Evolutionary conservation across 2,113 vertebrate genomes (phyloP), one percentile per base, ranked within the genome.

Genomic region (Australoheros scitulus): DNA sequence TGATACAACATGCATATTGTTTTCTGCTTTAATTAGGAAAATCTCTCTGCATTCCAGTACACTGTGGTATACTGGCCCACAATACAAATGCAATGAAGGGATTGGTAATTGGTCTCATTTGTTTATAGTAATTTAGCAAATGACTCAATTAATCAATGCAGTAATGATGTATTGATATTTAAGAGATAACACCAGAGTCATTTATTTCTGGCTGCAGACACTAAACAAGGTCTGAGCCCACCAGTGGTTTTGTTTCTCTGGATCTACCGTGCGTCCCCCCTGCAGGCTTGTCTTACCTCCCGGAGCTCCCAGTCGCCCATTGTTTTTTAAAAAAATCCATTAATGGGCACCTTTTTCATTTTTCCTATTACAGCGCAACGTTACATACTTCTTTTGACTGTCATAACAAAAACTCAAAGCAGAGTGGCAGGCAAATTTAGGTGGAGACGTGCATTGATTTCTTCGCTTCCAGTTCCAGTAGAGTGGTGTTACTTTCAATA

Each of bases 371-470:
- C 65, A 4, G 3, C 60, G 41, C 34, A 63, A 56, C 43, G 43
- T 84, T 81, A 82, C 78, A 88, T 89, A 84, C 61, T 65, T 92
- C 86, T 80, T 77, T 74, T 60, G 34, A 75, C 87, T 74, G 92
- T 91, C 90, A 89, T 90, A 90, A 88, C 76, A 74, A 90, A 88
- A 91, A 80, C 47, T 79, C 59, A 52, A 43, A 80, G 80, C 47
- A 55, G 68, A 55, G 18, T 34, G 68, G 26, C 80, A 79, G 76
- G 88, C 79, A 80, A 76, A 87, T 80, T 76, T 79, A 77, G 80
- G 61, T 9, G 64, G 22, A 70, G 89, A 80, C 63, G 13, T 22
- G 80, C 85, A 92, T 91, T 86, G 89, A 92, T 94, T 91, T 88
- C 65, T 55, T 34, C 57, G 14, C 81, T 64, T 87, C n/a, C 68